Base-by-base conservation (phyloP, 2,797 vertebrate species). In the Gymnoscopelus braueri region DNA sequence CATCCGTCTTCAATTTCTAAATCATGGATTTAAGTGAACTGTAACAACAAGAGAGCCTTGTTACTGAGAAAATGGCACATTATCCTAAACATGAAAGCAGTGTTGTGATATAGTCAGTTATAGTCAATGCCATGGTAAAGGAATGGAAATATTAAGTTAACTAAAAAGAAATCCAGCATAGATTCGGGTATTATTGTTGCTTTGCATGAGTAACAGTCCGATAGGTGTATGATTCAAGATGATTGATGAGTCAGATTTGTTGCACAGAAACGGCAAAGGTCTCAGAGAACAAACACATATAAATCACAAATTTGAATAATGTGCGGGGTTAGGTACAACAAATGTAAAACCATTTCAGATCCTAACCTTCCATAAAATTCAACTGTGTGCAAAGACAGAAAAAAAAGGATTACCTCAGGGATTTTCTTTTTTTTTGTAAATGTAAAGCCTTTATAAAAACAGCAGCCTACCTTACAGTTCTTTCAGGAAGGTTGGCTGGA, bases 1-100 rank as follows among this genome's bases (percentile, higher is more conserved):
- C 90, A 91, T 85, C 81, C 83, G 80, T 89, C 79, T 91, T 87
- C 83, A 90, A 87, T 91, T 89, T 91, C 78, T 71, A 55, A 74
- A 77, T 80, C 65, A 59, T 82, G 74, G 82, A 75, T 86, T 68
- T 71, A 86, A 85, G 77, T 73, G 69, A 86, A 86, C 57, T 88
- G 75, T 79, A 84, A 76, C 81, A 83, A 85, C 75, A 87, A 71
- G 61, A 73, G 49, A 85, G 78, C 76, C 66, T 60, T 62, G 71
- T 73, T 83, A 67, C 62, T 56, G 64, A 71, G 59, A 3, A 26
- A 77, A 68, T 61, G 59, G 69, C 75, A 78, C 73, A 72, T 79
- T 70, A 79, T 77, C 69, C 74, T 68, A 72, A 67, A 67, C 39
- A 39, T 78, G 74, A 81, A 74, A 72, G 65, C 26, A 71, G 70